phyloP scores from a whole-genome alignment of 2,888 invertebrate genomes.

The Caenorhabditis wallacei region DNA sequence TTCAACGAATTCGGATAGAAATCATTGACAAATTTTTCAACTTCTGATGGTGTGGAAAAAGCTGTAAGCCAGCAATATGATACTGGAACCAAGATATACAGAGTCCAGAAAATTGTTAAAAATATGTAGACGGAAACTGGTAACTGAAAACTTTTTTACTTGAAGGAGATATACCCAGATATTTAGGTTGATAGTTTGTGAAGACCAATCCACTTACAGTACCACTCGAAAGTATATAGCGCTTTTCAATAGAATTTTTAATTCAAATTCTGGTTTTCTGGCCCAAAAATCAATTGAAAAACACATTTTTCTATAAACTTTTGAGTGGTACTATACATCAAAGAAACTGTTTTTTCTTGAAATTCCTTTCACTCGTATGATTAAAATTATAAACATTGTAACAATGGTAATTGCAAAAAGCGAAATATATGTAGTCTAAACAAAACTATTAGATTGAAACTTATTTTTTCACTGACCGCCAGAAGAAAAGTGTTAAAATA shows the following conservation, averaged over 20 bases:
- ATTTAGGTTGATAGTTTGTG: too few species aligned
- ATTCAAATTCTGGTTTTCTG: too few species aligned
- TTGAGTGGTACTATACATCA: constrained; percentile 12
- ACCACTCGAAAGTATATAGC: too few species aligned
- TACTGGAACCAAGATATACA: constrained; percentile 9
- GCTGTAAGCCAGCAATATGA: constrained; percentile 34
- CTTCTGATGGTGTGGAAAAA: constrained; percentile 1
- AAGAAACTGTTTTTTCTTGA: constrained; percentile 6
- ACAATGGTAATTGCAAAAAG: constrained; percentile 19
- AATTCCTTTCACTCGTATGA: constrained; percentile 10
- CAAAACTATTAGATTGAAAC: background rate
- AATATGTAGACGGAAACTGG: background rate
- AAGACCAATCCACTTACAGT: too few species aligned
- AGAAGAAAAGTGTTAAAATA: constrained; percentile 6
- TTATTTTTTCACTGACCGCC: constrained; percentile 8
- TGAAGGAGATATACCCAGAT: too few species aligned
- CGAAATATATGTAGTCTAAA: constrained; percentile 17
- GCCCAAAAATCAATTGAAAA: too few species aligned
- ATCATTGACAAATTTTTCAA: constrained; percentile 1
- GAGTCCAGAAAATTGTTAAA: background rate
- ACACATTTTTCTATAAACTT: too few species aligned
- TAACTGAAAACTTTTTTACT: constrained; percentile 29
- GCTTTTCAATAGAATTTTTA: too few species aligned
- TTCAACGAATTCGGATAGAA: constrained; percentile 21
- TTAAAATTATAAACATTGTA: constrained; percentile 13